These are phyloP conservation scores for Platygyra sinensis DNA, from an alignment of 64 coral and sea anemone genomes.

Conservation along the genomic window DNA sequence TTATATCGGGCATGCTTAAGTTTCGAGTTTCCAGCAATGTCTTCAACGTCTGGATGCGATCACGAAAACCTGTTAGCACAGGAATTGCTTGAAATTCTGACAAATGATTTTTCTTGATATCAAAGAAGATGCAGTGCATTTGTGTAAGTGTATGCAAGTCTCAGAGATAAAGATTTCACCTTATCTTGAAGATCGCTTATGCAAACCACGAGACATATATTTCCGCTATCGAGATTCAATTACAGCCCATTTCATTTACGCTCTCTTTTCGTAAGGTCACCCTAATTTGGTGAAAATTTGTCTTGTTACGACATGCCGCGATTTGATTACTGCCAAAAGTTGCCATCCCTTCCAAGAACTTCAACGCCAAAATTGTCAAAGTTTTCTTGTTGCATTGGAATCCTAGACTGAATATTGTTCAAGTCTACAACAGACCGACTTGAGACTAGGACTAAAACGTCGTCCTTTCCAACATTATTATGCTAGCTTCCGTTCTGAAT, in stretches of 20 bases:
- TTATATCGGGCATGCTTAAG: neutral
- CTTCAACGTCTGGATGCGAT: conserved; percentile 1
- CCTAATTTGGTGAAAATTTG: conserved; percentile 39
- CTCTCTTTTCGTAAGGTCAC: neutral
- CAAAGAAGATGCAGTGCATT: neutral
- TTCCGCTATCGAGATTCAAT: conserved; percentile 33
- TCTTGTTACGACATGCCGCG: neutral
- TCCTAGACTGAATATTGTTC: neutral
- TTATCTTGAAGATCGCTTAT: conserved; percentile 33
- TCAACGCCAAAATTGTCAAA: neutral
- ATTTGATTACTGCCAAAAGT: neutral
- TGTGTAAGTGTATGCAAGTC: neutral
- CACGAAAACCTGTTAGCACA: neutral
- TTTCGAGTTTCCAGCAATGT: conserved; percentile 25
- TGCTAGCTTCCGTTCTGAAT: conserved; percentile 18
- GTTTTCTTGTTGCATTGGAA: neutral
- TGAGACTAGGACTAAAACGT: neutral
- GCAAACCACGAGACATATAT: neutral
- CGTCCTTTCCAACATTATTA: conserved; percentile 42
- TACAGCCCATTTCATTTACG: conserved; percentile 15
- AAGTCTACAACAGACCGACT: neutral
- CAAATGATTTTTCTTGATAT: neutral
- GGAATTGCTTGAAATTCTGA: neutral
- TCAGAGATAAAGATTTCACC: neutral
- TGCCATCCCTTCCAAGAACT: neutral